These are phyloP conservation scores for Aradus depressus DNA, from an alignment of 2,888 invertebrate genomes.

Conservation along the genomic window DNA sequence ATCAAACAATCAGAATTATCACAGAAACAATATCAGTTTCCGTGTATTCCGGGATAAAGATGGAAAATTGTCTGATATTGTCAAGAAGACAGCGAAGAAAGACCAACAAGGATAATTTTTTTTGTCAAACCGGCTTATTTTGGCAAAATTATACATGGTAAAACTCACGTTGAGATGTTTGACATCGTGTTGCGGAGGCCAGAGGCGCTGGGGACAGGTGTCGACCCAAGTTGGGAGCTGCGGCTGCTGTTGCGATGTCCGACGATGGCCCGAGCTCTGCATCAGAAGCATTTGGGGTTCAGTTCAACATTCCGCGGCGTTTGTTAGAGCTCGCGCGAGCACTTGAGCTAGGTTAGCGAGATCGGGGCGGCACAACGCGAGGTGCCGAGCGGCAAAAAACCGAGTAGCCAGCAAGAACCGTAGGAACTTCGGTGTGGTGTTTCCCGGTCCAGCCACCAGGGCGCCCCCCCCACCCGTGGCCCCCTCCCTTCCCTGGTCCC, in stretches of 20 bases:
- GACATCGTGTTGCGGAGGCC: constrained; percentile 12
- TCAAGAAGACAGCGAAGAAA: too few species aligned
- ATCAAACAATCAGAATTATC: too few species aligned
- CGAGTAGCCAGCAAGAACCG: constrained; percentile 14
- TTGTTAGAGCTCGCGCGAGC: too few species aligned
- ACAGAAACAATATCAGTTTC: too few species aligned
- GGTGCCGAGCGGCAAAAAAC: constrained; percentile 16
- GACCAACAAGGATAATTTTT: too few species aligned
- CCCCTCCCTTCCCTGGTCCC: constrained; percentile 6
- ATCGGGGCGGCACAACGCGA: constrained; percentile 4
- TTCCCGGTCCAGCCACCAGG: constrained; percentile 11
- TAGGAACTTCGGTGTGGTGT: neutral
- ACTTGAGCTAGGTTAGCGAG: constrained; percentile 4
- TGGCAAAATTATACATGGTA: too few species aligned
- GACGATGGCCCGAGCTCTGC: constrained; percentile 17
- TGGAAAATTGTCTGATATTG: too few species aligned
- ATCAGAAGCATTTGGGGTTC: constrained; percentile 25
- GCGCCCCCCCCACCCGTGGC: constrained; percentile 7
- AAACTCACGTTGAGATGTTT: constrained; percentile 14
- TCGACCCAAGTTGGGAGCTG: constrained; percentile 13
- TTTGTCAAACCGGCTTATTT: too few species aligned
- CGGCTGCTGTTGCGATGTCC: constrained; percentile 6
- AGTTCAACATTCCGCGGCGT: neutral
- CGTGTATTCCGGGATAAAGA: too few species aligned
- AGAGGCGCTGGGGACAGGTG: constrained; percentile 6